Evolutionary conservation across 2,113 vertebrate genomes (phyloP).

Genomic region (Otocyon megalotis): DNA sequence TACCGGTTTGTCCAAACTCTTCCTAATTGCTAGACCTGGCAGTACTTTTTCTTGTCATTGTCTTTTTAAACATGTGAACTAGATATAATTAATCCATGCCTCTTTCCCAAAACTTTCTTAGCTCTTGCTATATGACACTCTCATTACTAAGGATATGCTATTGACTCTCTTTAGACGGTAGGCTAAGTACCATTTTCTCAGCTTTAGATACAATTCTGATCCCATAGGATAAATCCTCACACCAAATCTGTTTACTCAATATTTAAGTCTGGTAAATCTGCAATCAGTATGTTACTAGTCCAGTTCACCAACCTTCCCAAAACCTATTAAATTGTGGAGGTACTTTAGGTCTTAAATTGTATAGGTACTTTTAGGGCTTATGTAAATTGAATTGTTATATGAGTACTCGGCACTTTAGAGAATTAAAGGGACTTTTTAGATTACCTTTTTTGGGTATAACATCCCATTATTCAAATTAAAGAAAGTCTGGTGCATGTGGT

Average conservation of each 20-base stretch:
- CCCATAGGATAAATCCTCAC: background rate
- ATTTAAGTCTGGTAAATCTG: background rate
- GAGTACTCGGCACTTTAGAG: background rate
- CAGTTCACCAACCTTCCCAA: background rate
- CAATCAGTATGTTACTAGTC: background rate
- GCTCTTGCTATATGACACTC: background rate
- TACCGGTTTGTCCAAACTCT: background rate
- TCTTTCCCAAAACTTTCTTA: background rate
- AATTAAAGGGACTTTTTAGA: background rate
- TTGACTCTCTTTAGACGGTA: background rate
- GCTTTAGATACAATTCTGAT: background rate
- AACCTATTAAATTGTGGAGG: background rate
- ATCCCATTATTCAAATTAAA: slow-evolving; percentile 42
- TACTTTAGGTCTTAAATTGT: background rate
- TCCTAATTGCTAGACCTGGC: background rate
- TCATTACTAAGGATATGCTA: background rate
- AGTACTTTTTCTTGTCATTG: background rate
- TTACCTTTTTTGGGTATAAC: background rate
- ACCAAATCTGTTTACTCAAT: background rate
- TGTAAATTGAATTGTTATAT: background rate
- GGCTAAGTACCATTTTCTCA: background rate
- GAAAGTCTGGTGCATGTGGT: background rate
- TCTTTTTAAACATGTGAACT: background rate
- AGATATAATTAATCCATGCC: background rate
- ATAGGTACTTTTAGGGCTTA: background rate